Percentiles rank a stretch among this genome's conserved stretches.
These are phyloP conservation scores for Eolophus roseicapilla DNA, from an alignment of 2,113 vertebrate genomes.

Conservation along the genomic window DNA sequence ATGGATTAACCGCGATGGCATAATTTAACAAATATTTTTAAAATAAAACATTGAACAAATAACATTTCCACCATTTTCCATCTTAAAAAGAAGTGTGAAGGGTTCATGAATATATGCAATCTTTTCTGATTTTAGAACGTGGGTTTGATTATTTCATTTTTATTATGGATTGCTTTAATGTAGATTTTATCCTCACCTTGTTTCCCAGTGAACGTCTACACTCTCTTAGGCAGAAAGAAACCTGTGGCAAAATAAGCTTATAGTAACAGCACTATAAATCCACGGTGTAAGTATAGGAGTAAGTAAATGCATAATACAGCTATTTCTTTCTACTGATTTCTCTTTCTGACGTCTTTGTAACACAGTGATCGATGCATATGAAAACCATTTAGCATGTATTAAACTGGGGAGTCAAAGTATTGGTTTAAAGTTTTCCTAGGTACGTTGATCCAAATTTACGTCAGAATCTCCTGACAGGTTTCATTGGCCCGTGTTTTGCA, in stretches of 20 bases:
- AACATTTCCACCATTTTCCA: background rate
- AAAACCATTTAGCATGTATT: constrained; percentile 2
- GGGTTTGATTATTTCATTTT: background rate
- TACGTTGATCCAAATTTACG: background rate
- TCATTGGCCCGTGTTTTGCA: background rate
- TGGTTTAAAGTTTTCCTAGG: background rate
- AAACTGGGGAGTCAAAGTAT: background rate
- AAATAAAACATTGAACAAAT: constrained; percentile 35
- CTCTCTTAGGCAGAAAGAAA: background rate
- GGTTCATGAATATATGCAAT: background rate
- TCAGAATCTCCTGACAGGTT: background rate
- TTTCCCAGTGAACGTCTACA: background rate
- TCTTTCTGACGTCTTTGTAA: background rate
- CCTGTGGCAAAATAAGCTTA: background rate
- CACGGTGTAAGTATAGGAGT: background rate
- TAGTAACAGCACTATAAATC: background rate
- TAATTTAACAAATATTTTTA: constrained; percentile 54
- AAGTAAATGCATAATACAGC: background rate
- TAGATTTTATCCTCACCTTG: background rate
- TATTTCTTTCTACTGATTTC: background rate
- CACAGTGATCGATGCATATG: background rate
- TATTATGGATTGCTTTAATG: background rate
- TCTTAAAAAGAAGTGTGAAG: background rate
- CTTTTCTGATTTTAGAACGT: background rate
- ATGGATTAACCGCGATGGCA: background rate